These are phyloP conservation scores for Drosophila colorata DNA, from an alignment of 2,888 invertebrate species.

Conservation along the genomic window DNA sequence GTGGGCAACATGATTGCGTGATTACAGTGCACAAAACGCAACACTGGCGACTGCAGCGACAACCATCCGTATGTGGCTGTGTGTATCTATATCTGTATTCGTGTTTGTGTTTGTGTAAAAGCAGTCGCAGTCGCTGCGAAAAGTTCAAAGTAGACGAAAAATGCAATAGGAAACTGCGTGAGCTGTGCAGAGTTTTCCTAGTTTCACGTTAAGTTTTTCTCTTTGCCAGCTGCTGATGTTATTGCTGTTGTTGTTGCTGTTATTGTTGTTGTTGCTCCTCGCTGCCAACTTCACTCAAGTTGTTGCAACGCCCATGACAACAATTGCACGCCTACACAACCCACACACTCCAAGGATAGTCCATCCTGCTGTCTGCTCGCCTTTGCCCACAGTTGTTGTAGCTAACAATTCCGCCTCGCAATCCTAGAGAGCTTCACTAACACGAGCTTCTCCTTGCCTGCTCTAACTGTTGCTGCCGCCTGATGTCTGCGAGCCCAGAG, in stretches of 20 bases:
- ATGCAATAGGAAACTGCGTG: slow-evolving; percentile 59
- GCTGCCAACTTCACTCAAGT: slow-evolving; percentile 73
- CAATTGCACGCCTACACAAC: slow-evolving; percentile 49
- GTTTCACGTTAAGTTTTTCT: slow-evolving; percentile 57
- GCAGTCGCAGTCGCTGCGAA: slow-evolving; percentile 24
- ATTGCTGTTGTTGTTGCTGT: slow-evolving; percentile 22
- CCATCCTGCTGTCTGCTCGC: slow-evolving; percentile 44
- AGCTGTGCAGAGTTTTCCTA: slow-evolving; percentile 43
- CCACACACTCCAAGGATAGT: not conserved
- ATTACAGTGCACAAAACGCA: slow-evolving; percentile 68
- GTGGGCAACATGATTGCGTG: slow-evolving; percentile 81
- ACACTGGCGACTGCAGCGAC: slow-evolving; percentile 17
- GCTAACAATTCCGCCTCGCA: slow-evolving; percentile 10
- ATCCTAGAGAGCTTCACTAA: slow-evolving; percentile 36
- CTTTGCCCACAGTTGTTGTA: slow-evolving; percentile 22
- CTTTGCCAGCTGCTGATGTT: slow-evolving; percentile 37
- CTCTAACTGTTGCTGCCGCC: slow-evolving; percentile 43
- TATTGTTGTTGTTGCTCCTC: slow-evolving; percentile 32
- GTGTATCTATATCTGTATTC: not conserved
- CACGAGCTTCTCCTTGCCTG: slow-evolving; percentile 36
- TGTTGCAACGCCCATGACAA: slow-evolving; percentile 71
- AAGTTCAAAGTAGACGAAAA: slow-evolving; percentile 59
- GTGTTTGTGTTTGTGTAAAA: not conserved
- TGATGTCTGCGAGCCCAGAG: slow-evolving; percentile 24
- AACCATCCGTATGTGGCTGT: not conserved